Percentiles rank a stretch among this genome's conserved stretches.
Conservation (phyloP, 2,797 vertebrate genomes). For the Rhodeus uyekii region DNA sequence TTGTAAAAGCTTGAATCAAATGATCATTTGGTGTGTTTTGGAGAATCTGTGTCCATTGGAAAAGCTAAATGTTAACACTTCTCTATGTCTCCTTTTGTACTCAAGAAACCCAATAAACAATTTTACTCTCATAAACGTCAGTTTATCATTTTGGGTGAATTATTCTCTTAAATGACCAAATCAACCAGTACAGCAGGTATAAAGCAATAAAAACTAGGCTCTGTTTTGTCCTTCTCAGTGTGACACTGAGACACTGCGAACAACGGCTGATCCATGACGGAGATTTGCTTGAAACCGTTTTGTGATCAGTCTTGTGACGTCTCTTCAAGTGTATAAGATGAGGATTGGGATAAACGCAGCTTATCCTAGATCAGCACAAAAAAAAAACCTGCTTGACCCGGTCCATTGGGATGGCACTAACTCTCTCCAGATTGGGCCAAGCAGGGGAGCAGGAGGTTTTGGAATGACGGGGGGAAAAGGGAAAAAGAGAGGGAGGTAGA, state of each 20-base stretch:
- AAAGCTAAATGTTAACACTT: background rate
- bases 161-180: background rate
- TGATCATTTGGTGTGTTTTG: background rate
- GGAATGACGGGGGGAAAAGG: conserved; percentile 45
- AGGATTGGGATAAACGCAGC: background rate
- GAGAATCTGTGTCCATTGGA: background rate
- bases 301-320: background rate
- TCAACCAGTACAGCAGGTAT: background rate
- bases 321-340: background rate
- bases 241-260: conserved; percentile 11
- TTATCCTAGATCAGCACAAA: conserved; percentile 37
- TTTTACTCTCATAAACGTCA: no score
- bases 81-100: background rate
- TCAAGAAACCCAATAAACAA: no score
- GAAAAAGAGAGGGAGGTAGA: conserved; percentile 41
- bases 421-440: conserved; percentile 62
- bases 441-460: conserved; percentile 61
- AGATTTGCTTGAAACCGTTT: conserved; percentile 2
- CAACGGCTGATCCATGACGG: conserved; percentile 18
- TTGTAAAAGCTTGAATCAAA: background rate
- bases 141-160: background rate
- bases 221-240: conserved; percentile 7
- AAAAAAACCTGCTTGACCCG: conserved; percentile 28
- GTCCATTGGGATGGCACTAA: conserved; percentile 56
- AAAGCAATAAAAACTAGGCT: background rate